Evolutionary conservation across 2,888 invertebrate species (phyloP).

Genomic region (Agrilus cyanescens): DNA sequence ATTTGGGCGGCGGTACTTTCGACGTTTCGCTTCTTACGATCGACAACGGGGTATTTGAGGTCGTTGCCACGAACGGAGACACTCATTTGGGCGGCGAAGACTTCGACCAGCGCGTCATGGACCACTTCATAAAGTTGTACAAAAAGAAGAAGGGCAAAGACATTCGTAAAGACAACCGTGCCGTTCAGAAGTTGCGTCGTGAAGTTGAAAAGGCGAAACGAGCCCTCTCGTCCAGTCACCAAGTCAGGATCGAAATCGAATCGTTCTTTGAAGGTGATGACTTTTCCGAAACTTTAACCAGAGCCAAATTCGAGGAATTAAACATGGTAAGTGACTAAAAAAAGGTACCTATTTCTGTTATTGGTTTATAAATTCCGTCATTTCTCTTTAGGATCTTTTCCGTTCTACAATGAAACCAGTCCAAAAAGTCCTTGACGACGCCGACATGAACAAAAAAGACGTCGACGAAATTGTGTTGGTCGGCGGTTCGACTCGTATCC

Average conservation of each 20-base stretch:
- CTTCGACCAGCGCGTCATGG: conserved; percentile 97
- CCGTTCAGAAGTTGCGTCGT: conserved; percentile 90
- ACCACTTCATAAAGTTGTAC: conserved; percentile 96
- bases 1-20: conserved; percentile 98
- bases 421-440: conserved; percentile 92
- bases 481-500: conserved; percentile 98
- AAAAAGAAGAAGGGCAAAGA: conserved; percentile 99
- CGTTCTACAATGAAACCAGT: conserved; percentile 91
- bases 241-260: conserved; percentile 96
- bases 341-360: conserved; percentile 1
- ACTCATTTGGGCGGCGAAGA: conserved; percentile 98
- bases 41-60: conserved; percentile 96
- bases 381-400: conserved; percentile 48
- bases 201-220: conserved; percentile 97
- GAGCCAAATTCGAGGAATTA: conserved; percentile 97
- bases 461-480: conserved; percentile 98
- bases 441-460: conserved; percentile 97
- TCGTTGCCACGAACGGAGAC: conserved; percentile 85
- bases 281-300: conserved; percentile 93
- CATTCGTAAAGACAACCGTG: conserved; percentile 86
- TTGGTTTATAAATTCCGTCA: conserved; percentile 1
- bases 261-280: conserved; percentile 97
- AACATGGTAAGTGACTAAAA: conserved; percentile 61
- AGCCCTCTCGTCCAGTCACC: conserved; percentile 87
- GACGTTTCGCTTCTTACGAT: conserved; percentile 97